These are phyloP conservation scores for Ageneiosus marmoratus DNA, from an alignment of 2,113 vertebrate genomes.

Conservation along the genomic window DNA sequence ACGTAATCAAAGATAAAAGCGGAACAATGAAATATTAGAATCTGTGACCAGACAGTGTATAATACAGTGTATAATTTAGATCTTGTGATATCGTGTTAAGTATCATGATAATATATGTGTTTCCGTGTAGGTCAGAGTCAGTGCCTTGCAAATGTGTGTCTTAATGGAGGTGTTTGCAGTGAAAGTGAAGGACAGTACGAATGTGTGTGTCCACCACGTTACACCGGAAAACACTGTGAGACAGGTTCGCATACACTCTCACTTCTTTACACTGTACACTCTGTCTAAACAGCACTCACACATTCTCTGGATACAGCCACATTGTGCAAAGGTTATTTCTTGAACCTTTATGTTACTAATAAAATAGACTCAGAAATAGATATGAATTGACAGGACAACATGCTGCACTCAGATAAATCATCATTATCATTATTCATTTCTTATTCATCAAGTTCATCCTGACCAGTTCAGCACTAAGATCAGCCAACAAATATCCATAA, in stretches of 20 bases:
- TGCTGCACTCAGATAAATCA: background rate
- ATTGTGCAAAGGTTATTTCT: background rate
- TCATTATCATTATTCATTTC: background rate
- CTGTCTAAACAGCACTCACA: background rate
- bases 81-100: background rate
- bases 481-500: too few species aligned
- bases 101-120: background rate
- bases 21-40: too few species aligned
- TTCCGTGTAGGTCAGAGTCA: conserved; percentile 62
- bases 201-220: conserved; percentile 71
- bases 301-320: background rate
- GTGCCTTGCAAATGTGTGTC: conserved; percentile 67
- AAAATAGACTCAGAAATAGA: background rate
- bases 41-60: too few species aligned
- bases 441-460: background rate
- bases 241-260: conserved; percentile 59
- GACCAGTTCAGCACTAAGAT: too few species aligned
- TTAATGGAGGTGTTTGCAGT: conserved; percentile 72
- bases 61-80: too few species aligned
- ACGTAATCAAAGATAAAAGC: too few species aligned
- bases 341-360: background rate
- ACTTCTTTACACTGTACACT: background rate
- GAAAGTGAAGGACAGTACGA: conserved; percentile 52
- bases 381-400: background rate
- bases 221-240: conserved; percentile 67